phyloP scores from a whole-genome alignment of 1,140 invertebrate species.

The Cotesia glomerata region DNA sequence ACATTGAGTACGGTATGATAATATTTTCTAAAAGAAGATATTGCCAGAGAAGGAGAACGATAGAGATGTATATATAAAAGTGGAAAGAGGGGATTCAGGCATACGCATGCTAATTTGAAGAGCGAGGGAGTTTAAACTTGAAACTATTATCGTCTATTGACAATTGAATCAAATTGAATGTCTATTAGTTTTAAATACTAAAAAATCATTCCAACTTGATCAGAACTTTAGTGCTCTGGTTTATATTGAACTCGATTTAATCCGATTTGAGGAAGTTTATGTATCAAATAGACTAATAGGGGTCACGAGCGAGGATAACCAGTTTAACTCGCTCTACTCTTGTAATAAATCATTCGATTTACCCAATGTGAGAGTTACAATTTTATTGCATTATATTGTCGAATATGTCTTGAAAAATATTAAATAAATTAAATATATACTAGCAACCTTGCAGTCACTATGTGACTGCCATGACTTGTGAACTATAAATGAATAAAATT shows the following conservation, averaged over 20 bases:
- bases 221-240: not conserved
- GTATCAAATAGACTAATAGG: not conserved
- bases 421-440: too few species aligned
- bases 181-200: too few species aligned
- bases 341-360: not conserved
- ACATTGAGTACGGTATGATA: conserved; percentile 8
- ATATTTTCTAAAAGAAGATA: conserved; percentile 1
- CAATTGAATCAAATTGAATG: not conserved
- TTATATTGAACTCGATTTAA: not conserved
- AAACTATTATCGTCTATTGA: conserved; percentile 6
- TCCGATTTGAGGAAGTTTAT: not conserved
- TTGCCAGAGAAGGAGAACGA: not conserved
- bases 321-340: not conserved
- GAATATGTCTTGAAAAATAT: too few species aligned
- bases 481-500: too few species aligned
- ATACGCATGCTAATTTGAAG: not conserved
- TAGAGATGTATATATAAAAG: not conserved
- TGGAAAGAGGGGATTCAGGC: not conserved
- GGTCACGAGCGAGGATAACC: conserved; percentile 5
- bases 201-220: too few species aligned
- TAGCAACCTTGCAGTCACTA: too few species aligned
- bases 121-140: not conserved
- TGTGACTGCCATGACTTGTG: too few species aligned
- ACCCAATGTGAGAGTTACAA: not conserved
- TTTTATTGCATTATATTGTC: not conserved